Percentiles rank a stretch among this genome's conserved stretches.
Conservation (phyloP, 2,797 vertebrate species). For the Atherinosoma microstoma region DNA sequence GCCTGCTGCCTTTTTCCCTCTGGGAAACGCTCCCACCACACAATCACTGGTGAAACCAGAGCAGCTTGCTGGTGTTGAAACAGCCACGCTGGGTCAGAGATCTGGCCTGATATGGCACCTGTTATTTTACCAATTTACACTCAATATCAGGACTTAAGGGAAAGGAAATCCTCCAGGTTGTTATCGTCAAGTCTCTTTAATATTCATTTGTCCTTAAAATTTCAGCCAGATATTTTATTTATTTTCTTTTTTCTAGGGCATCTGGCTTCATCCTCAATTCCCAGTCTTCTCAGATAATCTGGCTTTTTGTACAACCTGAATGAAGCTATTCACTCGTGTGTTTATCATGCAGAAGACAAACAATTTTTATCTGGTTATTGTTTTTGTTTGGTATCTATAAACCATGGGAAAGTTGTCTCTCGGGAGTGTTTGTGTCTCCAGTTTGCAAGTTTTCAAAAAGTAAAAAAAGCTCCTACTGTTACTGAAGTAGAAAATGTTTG, state of each 20-base stretch:
- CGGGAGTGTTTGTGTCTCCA: background rate
- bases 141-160: constrained; percentile 9
- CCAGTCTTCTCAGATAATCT: background rate
- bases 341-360: background rate
- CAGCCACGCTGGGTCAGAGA: constrained; percentile 21
- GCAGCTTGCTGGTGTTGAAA: constrained; percentile 13
- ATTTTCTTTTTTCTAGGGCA: background rate
- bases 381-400: background rate
- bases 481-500: constrained; percentile 1
- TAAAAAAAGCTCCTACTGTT: too few relatives aligned
- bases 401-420: background rate
- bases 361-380: background rate
- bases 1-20: constrained; percentile 7
- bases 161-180: background rate
- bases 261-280: background rate
- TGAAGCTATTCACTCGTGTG: background rate
- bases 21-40: constrained; percentile 38
- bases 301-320: background rate
- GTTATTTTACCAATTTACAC: constrained; percentile 22
- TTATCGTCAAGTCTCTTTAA: background rate
- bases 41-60: constrained; percentile 51
- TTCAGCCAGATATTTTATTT: background rate
- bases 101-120: constrained; percentile 20
- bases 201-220: background rate
- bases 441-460: too few relatives aligned